Evolutionary conservation across 2,797 vertebrate species (phyloP).

Genomic region (Staurois parvus): DNA sequence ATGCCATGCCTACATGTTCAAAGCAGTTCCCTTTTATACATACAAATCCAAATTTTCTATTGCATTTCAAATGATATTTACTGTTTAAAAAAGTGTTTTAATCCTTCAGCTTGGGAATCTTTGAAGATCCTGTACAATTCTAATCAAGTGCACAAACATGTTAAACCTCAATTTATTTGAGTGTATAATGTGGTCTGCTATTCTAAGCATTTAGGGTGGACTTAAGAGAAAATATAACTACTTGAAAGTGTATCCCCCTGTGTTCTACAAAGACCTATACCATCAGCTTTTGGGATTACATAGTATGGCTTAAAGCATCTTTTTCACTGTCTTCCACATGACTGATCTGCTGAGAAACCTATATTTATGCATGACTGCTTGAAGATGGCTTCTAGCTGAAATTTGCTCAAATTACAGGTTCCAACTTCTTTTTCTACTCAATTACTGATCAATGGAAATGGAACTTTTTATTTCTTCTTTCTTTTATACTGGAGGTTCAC

Average conservation of each 20-base stretch:
- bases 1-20: not conserved
- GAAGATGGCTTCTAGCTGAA: slow-evolving; percentile 26
- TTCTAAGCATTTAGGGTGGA: not conserved
- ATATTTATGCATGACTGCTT: slow-evolving; percentile 36
- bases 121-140: not conserved
- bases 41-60: not conserved
- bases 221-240: slow-evolving; percentile 11
- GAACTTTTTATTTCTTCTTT: slow-evolving; percentile 18
- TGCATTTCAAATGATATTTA: slow-evolving; percentile 22
- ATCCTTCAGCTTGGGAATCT: slow-evolving; percentile 6
- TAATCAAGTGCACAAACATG: slow-evolving; percentile 10
- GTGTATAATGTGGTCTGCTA: slow-evolving; percentile 2
- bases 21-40: not conserved
- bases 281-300: slow-evolving; percentile 30
- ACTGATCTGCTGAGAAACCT: slow-evolving; percentile 5
- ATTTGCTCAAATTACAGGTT: slow-evolving; percentile 31
- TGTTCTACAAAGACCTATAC: slow-evolving; percentile 1
- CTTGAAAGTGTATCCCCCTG: slow-evolving; percentile 5
- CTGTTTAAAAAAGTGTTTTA: not conserved
- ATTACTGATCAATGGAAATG: slow-evolving; percentile 39
- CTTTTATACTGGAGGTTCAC: not conserved
- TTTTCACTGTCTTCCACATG: slow-evolving; percentile 33
- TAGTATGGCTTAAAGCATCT: slow-evolving; percentile 26
- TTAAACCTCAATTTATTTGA: slow-evolving; percentile 15
- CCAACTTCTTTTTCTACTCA: slow-evolving; percentile 43